Base-by-base conservation (phyloP, 2,888 invertebrate genomes). In the Trimorus sp. region DNA sequence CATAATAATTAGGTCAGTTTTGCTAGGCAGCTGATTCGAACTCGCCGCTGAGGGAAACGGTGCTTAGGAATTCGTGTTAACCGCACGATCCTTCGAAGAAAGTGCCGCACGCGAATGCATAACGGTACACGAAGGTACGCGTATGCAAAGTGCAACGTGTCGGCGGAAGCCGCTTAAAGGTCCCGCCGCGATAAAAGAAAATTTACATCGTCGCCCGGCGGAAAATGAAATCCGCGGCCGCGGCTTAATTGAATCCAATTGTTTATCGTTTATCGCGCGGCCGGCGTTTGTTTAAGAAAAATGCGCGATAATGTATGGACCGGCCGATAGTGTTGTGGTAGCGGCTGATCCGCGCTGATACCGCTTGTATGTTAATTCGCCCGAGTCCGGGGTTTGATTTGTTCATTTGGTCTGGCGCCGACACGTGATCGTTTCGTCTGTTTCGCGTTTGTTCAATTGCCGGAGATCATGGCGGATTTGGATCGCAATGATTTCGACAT, bases 1-100 rank as follows among this genome's bases (percentile, higher is more conserved):
- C 91, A 91, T 91, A 91, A 91, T 91, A 91, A 91, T 91, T 91
- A 91, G 91, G 91, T 91, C 91, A 91, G 89, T 91, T 91, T 91
- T 90, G 88, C 90, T 89, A 90, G 91, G 90, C 91, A 91, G 91
- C 91, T 91, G 91, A 90, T 89, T 84, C 88, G 77, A 84, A 85
- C 84, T 83, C 85, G 85, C 85, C 85, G 86, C 82, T 83, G 85
- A 84, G 85, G 56, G 70, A 80, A 78, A 79, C 81, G 70, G 81
- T 73, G 81, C 84, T 84, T 85, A 76, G 84, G 84, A 85, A 88
- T 86, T 86, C 84, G 84, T 84, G 86, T 86, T 85, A 84, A 84
- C 83, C 83, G 83, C 84, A 79, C 83, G 75, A 79, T 84, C 49
- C 82, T 74, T 77, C 78, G 76, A 79, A 79, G 82, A 84, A 84